phyloP scores from a whole-genome alignment of 2,113 vertebrate species.

The Caranx melampygus region DNA sequence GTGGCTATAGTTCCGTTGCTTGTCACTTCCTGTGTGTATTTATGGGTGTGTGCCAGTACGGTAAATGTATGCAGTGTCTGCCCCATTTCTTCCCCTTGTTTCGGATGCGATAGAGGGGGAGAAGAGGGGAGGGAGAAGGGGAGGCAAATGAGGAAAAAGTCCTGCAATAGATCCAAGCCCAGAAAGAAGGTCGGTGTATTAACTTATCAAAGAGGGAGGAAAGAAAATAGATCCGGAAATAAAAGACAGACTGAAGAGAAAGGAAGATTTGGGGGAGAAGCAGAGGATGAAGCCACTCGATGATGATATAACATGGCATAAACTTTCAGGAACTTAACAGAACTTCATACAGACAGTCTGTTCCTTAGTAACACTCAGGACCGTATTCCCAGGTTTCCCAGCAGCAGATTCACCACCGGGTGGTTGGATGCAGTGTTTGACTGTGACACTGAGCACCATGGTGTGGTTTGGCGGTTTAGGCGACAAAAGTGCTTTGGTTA shows the following conservation, averaged over 20 bases:
- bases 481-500: too few species aligned
- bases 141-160: conserved; percentile 24
- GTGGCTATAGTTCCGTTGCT: conserved; percentile 53
- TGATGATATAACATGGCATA: not conserved
- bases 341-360: not conserved
- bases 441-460: too few species aligned
- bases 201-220: conserved; percentile 30
- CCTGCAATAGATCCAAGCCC: conserved; percentile 20
- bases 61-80: conserved; percentile 79
- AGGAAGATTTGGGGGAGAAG: conserved; percentile 1
- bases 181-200: conserved; percentile 63
- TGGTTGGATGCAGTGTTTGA: too few species aligned
- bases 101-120: conserved; percentile 59
- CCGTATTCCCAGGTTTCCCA: too few species aligned
- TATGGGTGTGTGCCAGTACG: conserved; percentile 58
- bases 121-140: not conserved
- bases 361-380: not conserved
- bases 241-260: conserved; percentile 8
- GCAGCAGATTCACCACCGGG: too few species aligned
- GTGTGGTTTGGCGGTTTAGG: too few species aligned
- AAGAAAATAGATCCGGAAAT: conserved; percentile 47
- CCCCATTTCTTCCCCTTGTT: conserved; percentile 80
- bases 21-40: conserved; percentile 73
- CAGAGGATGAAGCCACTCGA: conserved; percentile 10
- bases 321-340: not conserved